A percentile compares a stretch with the other conserved stretches of the same genome.
phyloP scores from a whole-genome alignment of 2,113 vertebrate genomes.

The Pachyramphus minor region DNA sequence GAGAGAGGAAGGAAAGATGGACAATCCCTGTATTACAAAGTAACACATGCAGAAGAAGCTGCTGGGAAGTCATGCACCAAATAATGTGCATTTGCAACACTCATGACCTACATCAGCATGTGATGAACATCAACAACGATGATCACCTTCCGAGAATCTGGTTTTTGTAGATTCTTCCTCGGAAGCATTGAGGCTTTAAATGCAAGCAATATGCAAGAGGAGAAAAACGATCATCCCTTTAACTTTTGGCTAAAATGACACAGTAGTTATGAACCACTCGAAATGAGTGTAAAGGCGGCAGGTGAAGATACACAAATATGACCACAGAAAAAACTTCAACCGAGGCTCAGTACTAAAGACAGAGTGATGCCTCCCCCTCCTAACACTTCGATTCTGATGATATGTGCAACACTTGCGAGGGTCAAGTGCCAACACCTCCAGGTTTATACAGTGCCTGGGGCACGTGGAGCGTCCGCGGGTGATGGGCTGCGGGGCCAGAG shows the following conservation, averaged over 20 bases:
- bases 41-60: neutral
- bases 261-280: accelerated
- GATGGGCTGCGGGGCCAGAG: accelerated
- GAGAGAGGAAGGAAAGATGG: neutral
- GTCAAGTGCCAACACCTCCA: accelerated
- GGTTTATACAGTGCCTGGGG: accelerated
- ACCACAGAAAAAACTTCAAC: neutral
- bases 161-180: neutral
- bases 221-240: neutral
- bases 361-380: accelerated
- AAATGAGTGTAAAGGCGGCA: neutral
- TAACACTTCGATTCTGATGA: accelerated
- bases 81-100: neutral
- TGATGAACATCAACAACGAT: accelerated
- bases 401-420: accelerated
- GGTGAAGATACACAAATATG: neutral
- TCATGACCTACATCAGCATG: neutral
- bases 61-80: neutral
- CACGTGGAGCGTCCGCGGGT: accelerated
- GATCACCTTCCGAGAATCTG: neutral
- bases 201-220: accelerated
- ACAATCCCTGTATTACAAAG: neutral
- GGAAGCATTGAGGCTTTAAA: neutral
- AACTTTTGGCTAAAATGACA: neutral
- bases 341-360: neutral